Base-by-base conservation (phyloP, 2,113 vertebrate species). In the Prinia subflava region DNA sequence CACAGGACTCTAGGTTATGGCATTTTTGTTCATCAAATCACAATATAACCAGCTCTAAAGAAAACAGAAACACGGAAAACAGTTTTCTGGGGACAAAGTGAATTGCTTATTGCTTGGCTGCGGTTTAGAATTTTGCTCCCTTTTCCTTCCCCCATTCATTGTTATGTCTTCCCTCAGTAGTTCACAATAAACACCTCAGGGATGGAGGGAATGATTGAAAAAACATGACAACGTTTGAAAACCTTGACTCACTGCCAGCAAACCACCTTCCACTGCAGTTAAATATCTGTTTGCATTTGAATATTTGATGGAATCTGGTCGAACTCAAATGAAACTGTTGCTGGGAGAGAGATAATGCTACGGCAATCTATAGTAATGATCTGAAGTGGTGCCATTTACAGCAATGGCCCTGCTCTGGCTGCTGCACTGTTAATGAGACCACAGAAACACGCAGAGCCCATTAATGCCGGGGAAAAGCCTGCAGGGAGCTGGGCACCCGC, bases 291-390 rank as follows among this genome's bases (percentile, higher is more conserved):
- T 88, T 81, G 75, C 27, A n/a, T 89, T 95, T 92, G 86, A 81
- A 67, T 93, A 73, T 92, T 92, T 84, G 94, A 87, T 87, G 63
- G 81, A 73, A 87, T 89, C 57, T 50, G 63, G 67, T 94, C 68
- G 85, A 89, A 85, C 75, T 53, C 46, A 30, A 83, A 83, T 20
- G 46, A 91, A 96, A 91, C 30, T 59, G 62, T 87, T 83, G 67
- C 82, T 91, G 82, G 50, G 91, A 83, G 91, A 88, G 84, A 81
- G 86, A 89, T 91, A 76, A 85, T 11, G 39, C 31, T 46, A 5
- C 0, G 0, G 39, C 92, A 93, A 88, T 94, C 93, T 86, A 21
- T 74, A 63, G 83, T 86, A 94, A 94, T 52, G 88, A 93, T 78
- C 64, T 52, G 18, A 86, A 85, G 79, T 4, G 33, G 75, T 67